Base-by-base conservation (phyloP, 2,797 vertebrate genomes). In the Ptychobarbus kaznakovi region DNA sequence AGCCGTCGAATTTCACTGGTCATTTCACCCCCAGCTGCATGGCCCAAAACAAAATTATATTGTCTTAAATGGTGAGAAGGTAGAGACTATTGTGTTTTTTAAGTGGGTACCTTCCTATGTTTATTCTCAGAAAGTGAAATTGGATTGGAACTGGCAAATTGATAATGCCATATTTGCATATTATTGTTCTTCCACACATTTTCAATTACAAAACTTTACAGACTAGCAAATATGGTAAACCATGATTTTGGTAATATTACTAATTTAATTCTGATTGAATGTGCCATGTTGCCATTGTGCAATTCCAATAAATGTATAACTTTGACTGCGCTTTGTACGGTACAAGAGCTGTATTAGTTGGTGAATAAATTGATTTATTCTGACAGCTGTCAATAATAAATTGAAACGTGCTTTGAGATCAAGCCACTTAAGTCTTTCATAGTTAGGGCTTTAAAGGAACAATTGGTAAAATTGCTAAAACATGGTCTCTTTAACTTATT, bases 11-110 rank as follows among this genome's bases (percentile, higher is more conserved):
- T 91, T 92, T 92, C 87, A 92, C 92, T 91, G 92, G 89, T 91
- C 91, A 91, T 92, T 92, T 92, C 90, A 91, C 90, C 90, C 90
- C 81, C 92, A 92, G 92, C 92, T 91, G 92, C 90, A 91, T 63
- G 87, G 88, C 89, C 82, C 85, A 87, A 89, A 89, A 92, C 90
- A 86, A 89, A 91, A 90, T 86, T 49, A 90, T 87, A 91, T 91
- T 91, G 90, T 92, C 89, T 91, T 91, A 86, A 91, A 84, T 75
- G 86, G 73, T 84, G 80, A 87, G 79, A 82, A 84, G n/a, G 40
- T 80, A 81, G 82, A 66, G 66, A 69, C 79, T 84, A 70, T 88
- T 87, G 88, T 90, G 86, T 85, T 90, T 87, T 63, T 66, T 46
- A 90, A 87, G 86, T 81, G 63, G 65, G 79, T 83, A 88, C 81